Evolutionary conservation across 2,113 vertebrate species (phyloP).

Genomic region (Nesoenas mayeri): DNA sequence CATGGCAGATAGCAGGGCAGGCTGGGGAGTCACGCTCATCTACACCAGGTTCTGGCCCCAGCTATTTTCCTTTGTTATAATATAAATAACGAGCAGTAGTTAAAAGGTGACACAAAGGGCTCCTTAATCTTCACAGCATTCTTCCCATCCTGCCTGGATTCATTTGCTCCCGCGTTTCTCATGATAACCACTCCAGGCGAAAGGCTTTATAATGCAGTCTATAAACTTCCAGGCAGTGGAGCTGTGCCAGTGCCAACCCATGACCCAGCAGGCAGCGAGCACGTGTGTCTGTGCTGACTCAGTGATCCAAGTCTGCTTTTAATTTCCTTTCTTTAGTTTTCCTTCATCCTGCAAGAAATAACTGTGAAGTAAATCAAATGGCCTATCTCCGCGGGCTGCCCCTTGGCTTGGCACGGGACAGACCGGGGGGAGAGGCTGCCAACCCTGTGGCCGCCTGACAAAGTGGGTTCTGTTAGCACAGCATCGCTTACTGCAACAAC

Average conservation of each 20-base stretch:
- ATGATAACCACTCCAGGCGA: neutral
- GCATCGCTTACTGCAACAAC: neutral
- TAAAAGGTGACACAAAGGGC: neutral
- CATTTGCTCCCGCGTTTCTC: neutral
- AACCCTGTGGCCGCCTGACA: constrained; percentile 16
- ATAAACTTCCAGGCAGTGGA: neutral
- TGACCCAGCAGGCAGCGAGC: constrained; percentile 9
- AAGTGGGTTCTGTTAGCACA: constrained; percentile 42
- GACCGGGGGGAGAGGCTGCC: neutral
- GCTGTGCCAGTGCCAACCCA: constrained; percentile 17
- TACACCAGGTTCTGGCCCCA: neutral
- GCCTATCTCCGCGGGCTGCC: constrained; percentile 43
- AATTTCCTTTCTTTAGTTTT: constrained; percentile 55
- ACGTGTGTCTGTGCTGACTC: constrained; percentile 37
- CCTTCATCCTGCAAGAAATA: constrained; percentile 54
- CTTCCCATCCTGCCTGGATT: neutral
- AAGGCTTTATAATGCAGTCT: neutral
- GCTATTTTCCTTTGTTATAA: neutral
- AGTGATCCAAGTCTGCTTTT: constrained; percentile 49
- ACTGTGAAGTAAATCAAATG: constrained; percentile 56
- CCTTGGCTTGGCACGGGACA: constrained; percentile 24
- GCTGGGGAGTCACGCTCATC: neutral
- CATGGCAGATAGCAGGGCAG: neutral
- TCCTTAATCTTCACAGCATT: neutral
- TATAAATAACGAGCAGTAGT: neutral